Evolutionary conservation across 1,140 invertebrate genomes (phyloP).

Genomic region (Drosophila nasuta): DNA sequence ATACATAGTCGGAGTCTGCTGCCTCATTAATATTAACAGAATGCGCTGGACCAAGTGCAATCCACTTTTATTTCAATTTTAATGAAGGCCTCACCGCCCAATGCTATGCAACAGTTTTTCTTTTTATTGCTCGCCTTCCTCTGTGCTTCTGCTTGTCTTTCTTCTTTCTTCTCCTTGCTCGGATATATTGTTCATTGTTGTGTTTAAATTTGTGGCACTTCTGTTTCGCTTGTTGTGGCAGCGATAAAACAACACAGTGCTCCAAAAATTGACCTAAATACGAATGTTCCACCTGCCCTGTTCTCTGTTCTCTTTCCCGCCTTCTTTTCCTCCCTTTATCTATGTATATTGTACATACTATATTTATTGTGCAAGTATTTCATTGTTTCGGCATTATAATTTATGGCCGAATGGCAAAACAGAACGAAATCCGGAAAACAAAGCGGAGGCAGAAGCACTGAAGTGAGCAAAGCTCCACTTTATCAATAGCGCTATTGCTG

Average conservation of each 20-base stretch:
- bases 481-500: slow-evolving; percentile 39
- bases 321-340: not conserved
- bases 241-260: slow-evolving; percentile 17
- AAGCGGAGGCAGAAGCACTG: slow-evolving; percentile 49
- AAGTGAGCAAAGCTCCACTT: slow-evolving; percentile 60
- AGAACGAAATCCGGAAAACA: slow-evolving; percentile 12
- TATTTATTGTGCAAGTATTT: slow-evolving; percentile 19
- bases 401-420: slow-evolving; percentile 56
- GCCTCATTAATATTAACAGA: slow-evolving; percentile 52
- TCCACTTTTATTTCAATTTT: slow-evolving; percentile 35
- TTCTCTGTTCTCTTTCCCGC: slow-evolving; percentile 17
- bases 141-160: not conserved
- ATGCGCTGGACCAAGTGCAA: slow-evolving; percentile 31
- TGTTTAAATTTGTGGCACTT: slow-evolving; percentile 66
- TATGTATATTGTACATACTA: not conserved
- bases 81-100: slow-evolving; percentile 40
- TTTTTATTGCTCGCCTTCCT: not conserved
- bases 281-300: slow-evolving; percentile 19
- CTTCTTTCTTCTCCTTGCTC: not conserved
- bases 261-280: slow-evolving; percentile 69
- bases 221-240: slow-evolving; percentile 67
- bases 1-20: not conserved
- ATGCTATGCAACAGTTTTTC: slow-evolving; percentile 56
- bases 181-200: slow-evolving; percentile 10
- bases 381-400: slow-evolving; percentile 65